Evolutionary conservation across 1,140 invertebrate species (phyloP).

Genomic region (Babylonia areolata): DNA sequence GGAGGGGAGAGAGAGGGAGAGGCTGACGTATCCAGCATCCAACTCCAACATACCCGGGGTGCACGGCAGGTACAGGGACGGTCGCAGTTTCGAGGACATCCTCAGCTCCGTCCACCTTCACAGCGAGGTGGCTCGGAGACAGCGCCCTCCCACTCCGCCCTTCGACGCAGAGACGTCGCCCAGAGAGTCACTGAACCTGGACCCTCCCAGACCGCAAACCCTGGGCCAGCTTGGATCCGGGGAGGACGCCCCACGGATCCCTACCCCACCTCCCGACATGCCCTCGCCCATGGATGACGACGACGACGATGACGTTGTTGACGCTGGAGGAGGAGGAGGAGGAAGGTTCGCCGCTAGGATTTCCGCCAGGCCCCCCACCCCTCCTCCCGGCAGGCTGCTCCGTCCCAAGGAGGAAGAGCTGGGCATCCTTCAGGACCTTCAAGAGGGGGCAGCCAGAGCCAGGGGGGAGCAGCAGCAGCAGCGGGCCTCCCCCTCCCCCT

Average conservation of each 20-base stretch:
- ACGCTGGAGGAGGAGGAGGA: not conserved
- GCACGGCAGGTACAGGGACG: no score
- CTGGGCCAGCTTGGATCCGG: not conserved
- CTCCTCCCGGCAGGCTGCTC: conserved; percentile 6
- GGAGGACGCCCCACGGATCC: not conserved
- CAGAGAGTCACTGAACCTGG: not conserved
- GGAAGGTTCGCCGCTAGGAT: not conserved
- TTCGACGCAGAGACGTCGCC: not conserved
- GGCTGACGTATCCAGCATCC: not conserved
- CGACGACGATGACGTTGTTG: not conserved
- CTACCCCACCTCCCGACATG: conserved; percentile 29
- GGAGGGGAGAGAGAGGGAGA: no score
- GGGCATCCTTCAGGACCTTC: not conserved
- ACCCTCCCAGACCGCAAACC: not conserved
- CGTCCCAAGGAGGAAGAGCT: not conserved
- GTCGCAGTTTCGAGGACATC: conserved; percentile 4
- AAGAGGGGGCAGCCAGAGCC: conserved; percentile 7
- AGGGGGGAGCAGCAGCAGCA: not conserved
- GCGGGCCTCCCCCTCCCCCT: no score
- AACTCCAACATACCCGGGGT: no score
- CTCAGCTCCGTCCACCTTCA: not conserved
- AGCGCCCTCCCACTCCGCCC: not conserved
- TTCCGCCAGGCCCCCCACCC: conserved; percentile 7
- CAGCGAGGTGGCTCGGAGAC: not conserved
- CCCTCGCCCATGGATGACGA: not conserved